These are phyloP conservation scores for Ariolimax columbianus DNA, from an alignment of 2,888 invertebrate genomes.

Conservation along the genomic window DNA sequence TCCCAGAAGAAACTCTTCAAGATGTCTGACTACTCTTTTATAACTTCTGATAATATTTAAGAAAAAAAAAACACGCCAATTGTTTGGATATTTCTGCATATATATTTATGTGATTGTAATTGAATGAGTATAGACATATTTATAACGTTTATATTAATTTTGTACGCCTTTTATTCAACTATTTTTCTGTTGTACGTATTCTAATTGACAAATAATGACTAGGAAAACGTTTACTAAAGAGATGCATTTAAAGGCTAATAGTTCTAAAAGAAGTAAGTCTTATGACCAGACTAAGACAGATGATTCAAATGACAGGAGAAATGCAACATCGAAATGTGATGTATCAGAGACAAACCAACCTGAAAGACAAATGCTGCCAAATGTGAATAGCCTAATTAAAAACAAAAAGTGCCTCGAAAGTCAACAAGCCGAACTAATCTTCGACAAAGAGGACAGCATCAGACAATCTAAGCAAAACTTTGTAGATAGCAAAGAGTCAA, in stretches of 20 bases:
- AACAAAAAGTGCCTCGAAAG: background rate
- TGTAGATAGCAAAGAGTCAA: background rate
- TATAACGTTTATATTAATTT: too few species aligned
- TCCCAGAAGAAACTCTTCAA: too few species aligned
- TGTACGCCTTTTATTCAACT: too few species aligned
- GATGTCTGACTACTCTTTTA: too few species aligned
- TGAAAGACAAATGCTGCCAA: background rate
- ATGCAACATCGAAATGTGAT: too few species aligned
- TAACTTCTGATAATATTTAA: too few species aligned
- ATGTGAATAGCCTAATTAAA: conserved; percentile 11
- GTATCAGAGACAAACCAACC: background rate
- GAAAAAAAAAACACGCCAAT: too few species aligned
- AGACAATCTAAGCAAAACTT: background rate
- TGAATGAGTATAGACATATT: too few species aligned
- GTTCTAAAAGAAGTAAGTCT: background rate
- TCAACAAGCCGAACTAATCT: background rate
- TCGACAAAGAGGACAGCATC: background rate
- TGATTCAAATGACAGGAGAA: too few species aligned
- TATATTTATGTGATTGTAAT: too few species aligned
- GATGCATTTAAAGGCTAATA: background rate
- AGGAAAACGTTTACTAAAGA: background rate
- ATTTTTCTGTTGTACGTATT: background rate
- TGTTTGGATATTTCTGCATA: too few species aligned
- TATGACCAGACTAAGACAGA: background rate
- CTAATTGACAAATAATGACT: background rate